Evolutionary conservation across 2,113 vertebrate genomes (phyloP), one percentile per base, ranked within the genome.

Genomic region (Tylochromis polylepis): DNA sequence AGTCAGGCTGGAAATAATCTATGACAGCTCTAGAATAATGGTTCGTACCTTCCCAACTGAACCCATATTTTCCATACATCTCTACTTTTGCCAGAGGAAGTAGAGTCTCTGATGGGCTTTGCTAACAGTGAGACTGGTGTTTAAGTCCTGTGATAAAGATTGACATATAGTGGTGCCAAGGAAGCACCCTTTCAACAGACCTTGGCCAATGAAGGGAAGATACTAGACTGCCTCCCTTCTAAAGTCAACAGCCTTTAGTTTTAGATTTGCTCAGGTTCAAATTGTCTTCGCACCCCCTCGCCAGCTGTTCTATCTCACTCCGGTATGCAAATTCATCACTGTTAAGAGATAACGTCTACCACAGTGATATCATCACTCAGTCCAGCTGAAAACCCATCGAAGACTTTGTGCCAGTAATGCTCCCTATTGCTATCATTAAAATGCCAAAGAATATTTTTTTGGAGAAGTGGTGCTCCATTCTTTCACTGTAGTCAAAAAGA

Each of bases 1-100:
- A 46, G 67, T 75, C 67, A 75, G 15, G 67, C 4, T 75, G 67
- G 41, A 29, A 41, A 72, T 46, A 49, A 51, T 51, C 12, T 51
- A 51, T 51, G 16, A 18, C 46, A 16, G 15, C 46, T 51, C 3
- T 51, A 51, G 7, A 51, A 51, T 16, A 51, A 70, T 10, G 12
- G 1, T 24, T 49, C 46, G 15, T 29, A 46, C 9, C 24, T 49
- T 72, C 41, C 41, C 15, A 27, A 49, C 41, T 72, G 67, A 0
- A 46, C 15, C 41, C 41, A 27, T 49, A 72, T 49, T 29, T 27
- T 72, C 14, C 3, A 38, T 65, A 14, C 11, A 65, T 38, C 60
- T 38, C 60, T 65, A 65, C 20, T 38, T 65, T 18, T 72, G 41
- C 9, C 22, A 18, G 3, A 46, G 22, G 41, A 72, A 49, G 41